phyloP scores from a whole-genome alignment of 2,113 vertebrate species.

The Pterophyllum scalare region DNA sequence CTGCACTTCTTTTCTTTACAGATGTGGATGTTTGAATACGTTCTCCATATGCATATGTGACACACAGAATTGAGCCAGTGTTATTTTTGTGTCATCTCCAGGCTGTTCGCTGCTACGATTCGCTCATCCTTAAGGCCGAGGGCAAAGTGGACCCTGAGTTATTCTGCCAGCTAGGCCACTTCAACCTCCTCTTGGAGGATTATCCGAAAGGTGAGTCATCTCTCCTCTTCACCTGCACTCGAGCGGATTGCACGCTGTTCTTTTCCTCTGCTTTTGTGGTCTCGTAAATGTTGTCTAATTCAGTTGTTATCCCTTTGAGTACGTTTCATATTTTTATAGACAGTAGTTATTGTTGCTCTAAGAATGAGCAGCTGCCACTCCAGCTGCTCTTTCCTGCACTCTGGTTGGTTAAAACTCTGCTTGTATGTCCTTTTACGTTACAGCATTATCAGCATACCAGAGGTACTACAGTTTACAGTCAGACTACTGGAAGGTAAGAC shows the following conservation, averaged over 20 bases:
- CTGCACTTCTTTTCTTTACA: background rate
- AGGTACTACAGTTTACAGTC: constrained; percentile 99
- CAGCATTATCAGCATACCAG: constrained; percentile 99
- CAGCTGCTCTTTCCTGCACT: background rate
- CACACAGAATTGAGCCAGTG: constrained; percentile 34
- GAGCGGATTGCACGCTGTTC: background rate
- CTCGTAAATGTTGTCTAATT: background rate
- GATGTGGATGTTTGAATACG: background rate
- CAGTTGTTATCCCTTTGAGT: background rate
- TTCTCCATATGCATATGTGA: background rate
- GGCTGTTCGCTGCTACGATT: constrained; percentile 98
- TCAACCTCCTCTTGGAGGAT: constrained; percentile 99
- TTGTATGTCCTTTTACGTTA: constrained; percentile 30
- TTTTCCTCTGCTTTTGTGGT: background rate
- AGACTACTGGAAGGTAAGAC: constrained; percentile 99
- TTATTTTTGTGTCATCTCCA: constrained; percentile 62
- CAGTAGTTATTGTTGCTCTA: background rate
- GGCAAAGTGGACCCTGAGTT: constrained; percentile 99
- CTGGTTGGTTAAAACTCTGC: background rate
- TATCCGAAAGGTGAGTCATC: constrained; percentile 96
- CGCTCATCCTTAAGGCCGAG: constrained; percentile 98
- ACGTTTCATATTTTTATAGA: background rate
- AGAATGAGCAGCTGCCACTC: background rate
- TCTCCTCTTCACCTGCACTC: background rate
- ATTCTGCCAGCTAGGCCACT: constrained; percentile 99